Conservation (phyloP, 2,888 invertebrate genomes). For the Folsomia manolachei region DNA sequence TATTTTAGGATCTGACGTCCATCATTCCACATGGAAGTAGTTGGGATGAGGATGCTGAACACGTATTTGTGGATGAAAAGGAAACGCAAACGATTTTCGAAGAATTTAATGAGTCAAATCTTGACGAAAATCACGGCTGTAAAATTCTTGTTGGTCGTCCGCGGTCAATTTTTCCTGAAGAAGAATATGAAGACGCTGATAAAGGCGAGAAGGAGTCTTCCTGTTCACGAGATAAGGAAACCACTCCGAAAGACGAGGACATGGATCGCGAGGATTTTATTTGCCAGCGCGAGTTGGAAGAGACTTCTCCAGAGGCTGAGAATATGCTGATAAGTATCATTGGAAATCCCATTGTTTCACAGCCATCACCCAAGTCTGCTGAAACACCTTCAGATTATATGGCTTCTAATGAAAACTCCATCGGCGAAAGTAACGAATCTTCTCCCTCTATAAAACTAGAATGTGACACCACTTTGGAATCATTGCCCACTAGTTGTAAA, state of each 20-base stretch:
- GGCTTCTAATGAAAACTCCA: too few species aligned
- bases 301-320: too few species aligned
- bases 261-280: background rate
- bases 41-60: background rate
- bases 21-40: background rate
- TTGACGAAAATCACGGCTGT: background rate
- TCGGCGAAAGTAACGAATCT: too few species aligned
- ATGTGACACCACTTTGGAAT: too few species aligned
- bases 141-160: slow-evolving; percentile 12
- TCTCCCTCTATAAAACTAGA: too few species aligned
- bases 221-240: background rate
- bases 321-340: too few species aligned
- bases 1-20: background rate
- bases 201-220: background rate
- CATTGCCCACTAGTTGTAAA: too few species aligned
- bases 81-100: background rate
- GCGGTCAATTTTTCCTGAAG: slow-evolving; percentile 1
- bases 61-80: background rate
- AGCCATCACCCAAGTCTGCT: too few species aligned
- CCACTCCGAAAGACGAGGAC: background rate
- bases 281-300: too few species aligned
- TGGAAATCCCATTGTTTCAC: too few species aligned
- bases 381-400: too few species aligned
- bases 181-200: background rate
- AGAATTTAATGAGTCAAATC: background rate